These are phyloP conservation scores for Macropodus opercularis DNA, from an alignment of 2,797 vertebrate species.

Conservation along the genomic window DNA sequence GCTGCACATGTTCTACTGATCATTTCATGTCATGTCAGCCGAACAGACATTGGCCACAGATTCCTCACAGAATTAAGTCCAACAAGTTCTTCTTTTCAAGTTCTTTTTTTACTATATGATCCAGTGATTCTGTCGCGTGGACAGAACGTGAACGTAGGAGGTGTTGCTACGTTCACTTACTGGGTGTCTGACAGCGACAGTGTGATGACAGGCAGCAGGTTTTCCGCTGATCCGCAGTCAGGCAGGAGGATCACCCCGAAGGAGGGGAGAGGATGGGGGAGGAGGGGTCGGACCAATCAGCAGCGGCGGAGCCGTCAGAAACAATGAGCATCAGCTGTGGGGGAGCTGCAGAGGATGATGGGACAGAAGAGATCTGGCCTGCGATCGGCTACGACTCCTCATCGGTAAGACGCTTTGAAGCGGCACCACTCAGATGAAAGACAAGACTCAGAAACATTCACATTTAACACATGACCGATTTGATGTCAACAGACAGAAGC, in stretches of 20 bases:
- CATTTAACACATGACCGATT: too few relatives aligned
- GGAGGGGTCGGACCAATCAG: conserved; percentile 42
- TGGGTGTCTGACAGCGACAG: conserved; percentile 30
- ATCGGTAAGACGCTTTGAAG: conserved; percentile 1
- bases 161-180: conserved; percentile 5
- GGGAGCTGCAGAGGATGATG: conserved; percentile 42
- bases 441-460: not conserved
- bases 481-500: too few relatives aligned
- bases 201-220: conserved; percentile 61
- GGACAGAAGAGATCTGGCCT: conserved; percentile 50
- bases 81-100: too few relatives aligned
- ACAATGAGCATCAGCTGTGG: conserved; percentile 39
- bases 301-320: conserved; percentile 51
- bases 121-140: not conserved
- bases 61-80: too few relatives aligned
- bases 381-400: conserved; percentile 33
- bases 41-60: too few relatives aligned
- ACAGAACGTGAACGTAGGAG: conserved; percentile 14
- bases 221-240: conserved; percentile 51
- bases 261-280: not conserved
- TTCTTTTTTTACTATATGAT: not conserved
- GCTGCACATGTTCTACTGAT: not conserved
- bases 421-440: not conserved
- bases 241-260: conserved; percentile 41
- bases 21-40: too few relatives aligned